Conservation (phyloP, 1,140 invertebrate genomes). For the Aphelinus atriplicis region DNA sequence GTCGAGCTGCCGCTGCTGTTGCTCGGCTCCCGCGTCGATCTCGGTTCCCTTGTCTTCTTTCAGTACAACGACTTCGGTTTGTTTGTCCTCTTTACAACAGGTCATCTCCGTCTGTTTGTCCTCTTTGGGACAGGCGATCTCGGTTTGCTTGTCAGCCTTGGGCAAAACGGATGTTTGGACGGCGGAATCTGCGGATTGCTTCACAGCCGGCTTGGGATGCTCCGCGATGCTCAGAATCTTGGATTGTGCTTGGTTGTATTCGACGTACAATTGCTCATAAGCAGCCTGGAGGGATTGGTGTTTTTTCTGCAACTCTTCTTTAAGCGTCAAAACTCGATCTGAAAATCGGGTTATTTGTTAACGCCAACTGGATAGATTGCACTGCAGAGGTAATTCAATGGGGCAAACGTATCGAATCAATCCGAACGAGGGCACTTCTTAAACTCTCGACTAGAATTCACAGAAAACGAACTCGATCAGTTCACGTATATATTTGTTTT, state of each 20-base stretch:
- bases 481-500: too few species aligned
- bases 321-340: constrained; percentile 72
- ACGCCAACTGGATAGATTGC: too few species aligned
- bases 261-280: constrained; percentile 59
- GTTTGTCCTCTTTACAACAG: background rate
- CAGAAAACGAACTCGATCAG: too few species aligned
- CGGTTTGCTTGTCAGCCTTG: background rate
- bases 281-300: constrained; percentile 59
- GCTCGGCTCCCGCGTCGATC: background rate
- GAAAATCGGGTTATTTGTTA: constrained; percentile 35
- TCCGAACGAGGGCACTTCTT: too few species aligned
- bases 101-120: background rate
- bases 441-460: too few species aligned
- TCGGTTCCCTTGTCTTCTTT: constrained; percentile 15
- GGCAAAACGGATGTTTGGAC: constrained; percentile 4
- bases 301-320: constrained; percentile 73
- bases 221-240: constrained; percentile 44
- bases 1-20: background rate
- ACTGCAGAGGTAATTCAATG: too few species aligned
- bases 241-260: constrained; percentile 55
- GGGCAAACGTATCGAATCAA: too few species aligned
- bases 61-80: background rate
- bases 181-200: constrained; percentile 10
- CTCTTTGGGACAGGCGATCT: background rate
- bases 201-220: background rate